A percentile compares a stretch with the other conserved stretches of the same genome.
These are phyloP conservation scores for Rhagium mordax DNA, from an alignment of 2,888 invertebrate genomes.

Conservation along the genomic window DNA sequence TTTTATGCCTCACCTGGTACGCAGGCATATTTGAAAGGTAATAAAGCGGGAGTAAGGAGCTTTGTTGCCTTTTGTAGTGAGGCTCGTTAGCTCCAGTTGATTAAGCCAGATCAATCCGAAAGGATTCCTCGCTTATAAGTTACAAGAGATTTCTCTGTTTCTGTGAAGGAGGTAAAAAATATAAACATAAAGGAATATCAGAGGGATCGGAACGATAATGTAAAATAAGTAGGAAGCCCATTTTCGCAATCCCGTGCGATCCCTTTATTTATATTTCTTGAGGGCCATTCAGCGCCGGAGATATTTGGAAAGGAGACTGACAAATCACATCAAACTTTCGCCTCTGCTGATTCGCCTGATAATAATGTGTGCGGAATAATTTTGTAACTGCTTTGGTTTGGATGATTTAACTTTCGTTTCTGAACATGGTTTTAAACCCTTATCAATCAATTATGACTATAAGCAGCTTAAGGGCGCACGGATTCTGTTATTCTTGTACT, in stretches of 20 bases:
- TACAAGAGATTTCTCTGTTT: background rate
- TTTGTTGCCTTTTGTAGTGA: background rate
- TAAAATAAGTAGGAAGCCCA: constrained; percentile 12
- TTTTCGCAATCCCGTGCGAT: constrained; percentile 1
- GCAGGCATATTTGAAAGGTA: too few relatives aligned
- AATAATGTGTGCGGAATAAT: background rate
- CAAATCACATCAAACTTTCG: background rate
- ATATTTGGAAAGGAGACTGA: background rate
- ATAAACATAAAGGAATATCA: background rate
- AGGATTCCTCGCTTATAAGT: background rate
- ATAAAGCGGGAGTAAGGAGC: background rate
- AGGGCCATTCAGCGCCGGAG: background rate
- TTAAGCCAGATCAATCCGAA: background rate
- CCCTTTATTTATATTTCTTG: constrained; percentile 7
- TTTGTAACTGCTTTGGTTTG: background rate
- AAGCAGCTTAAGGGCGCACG: background rate
- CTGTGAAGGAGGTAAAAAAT: background rate
- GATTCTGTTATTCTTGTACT: background rate
- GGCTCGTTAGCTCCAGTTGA: background rate
- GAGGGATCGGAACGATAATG: background rate
- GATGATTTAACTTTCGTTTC: background rate
- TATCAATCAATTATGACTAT: background rate
- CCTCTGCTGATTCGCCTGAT: background rate
- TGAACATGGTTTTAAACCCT: background rate
- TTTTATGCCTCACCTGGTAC: too few relatives aligned